Conservation (phyloP, 1,140 invertebrate genomes). For the Streblospio benedicti region DNA sequence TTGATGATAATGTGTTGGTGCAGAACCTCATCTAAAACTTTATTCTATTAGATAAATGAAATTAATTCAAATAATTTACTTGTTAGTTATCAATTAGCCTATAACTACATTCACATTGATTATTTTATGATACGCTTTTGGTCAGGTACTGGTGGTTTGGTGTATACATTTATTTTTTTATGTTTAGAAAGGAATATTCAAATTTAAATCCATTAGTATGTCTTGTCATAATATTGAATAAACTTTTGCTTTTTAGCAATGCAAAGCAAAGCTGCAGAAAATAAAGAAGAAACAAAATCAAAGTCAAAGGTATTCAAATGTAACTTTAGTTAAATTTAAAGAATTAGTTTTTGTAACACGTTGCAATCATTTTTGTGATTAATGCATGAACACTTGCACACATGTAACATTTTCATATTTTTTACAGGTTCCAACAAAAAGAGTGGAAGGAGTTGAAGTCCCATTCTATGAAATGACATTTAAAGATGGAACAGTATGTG, state of each 20-base stretch:
- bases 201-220: too few species aligned
- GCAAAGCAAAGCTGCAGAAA: background rate
- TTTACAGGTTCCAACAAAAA: slow-evolving; percentile 48
- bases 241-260: background rate
- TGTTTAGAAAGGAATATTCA: too few species aligned
- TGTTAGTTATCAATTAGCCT: too few species aligned
- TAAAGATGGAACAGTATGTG: slow-evolving; percentile 72
- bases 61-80: too few species aligned
- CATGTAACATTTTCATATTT: background rate
- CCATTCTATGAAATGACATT: slow-evolving; percentile 55
- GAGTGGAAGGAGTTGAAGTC: slow-evolving; percentile 71
- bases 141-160: too few species aligned
- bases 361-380: background rate
- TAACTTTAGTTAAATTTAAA: background rate
- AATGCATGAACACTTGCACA: background rate
- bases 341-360: background rate
- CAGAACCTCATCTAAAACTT: too few species aligned
- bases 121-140: too few species aligned
- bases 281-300: background rate
- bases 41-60: too few species aligned
- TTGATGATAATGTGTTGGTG: too few species aligned
- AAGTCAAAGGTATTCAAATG: background rate
- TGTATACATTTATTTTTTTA: too few species aligned
- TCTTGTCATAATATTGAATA: too few species aligned
- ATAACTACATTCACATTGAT: too few species aligned